Evolutionary conservation across 2,888 invertebrate genomes (phyloP).

Genomic region (Melikaiella ostensackeni): DNA sequence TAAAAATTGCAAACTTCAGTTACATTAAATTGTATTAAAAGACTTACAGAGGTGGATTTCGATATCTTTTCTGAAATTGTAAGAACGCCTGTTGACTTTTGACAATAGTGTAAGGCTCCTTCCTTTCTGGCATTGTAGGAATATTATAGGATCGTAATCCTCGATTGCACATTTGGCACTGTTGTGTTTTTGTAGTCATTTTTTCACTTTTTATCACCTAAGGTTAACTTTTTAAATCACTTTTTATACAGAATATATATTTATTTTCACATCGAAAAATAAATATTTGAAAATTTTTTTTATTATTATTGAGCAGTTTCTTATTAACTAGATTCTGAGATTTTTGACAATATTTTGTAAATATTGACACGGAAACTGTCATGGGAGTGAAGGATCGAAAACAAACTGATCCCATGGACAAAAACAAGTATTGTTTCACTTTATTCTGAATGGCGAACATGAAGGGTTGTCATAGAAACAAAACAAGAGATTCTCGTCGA

Average conservation of each 20-base stretch:
- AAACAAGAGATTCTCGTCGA: constrained; percentile 57
- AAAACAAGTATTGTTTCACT: constrained; percentile 9
- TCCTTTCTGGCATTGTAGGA: constrained; percentile 58
- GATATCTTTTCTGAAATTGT: constrained; percentile 69
- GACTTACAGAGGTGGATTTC: constrained; percentile 62
- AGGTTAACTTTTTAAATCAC: neutral
- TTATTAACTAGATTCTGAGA: neutral
- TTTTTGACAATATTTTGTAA: neutral
- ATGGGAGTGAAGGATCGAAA: neutral
- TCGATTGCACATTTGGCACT: constrained; percentile 71
- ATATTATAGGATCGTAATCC: constrained; percentile 66
- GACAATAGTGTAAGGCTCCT: constrained; percentile 68
- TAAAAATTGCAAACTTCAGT: too few species aligned
- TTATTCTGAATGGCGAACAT: constrained; percentile 39
- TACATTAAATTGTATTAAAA: neutral
- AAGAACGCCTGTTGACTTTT: constrained; percentile 69
- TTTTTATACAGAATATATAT: neutral
- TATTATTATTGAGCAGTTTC: neutral
- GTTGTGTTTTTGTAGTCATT: constrained; percentile 67
- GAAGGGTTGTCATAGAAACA: constrained; percentile 62
- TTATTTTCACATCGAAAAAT: neutral
- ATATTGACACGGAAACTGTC: neutral
- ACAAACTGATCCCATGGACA: constrained; percentile 22
- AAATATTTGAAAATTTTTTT: neutral
- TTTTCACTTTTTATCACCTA: constrained; percentile 22